Conservation (phyloP, 2,797 vertebrate genomes). For the Muscicapa striata region DNA sequence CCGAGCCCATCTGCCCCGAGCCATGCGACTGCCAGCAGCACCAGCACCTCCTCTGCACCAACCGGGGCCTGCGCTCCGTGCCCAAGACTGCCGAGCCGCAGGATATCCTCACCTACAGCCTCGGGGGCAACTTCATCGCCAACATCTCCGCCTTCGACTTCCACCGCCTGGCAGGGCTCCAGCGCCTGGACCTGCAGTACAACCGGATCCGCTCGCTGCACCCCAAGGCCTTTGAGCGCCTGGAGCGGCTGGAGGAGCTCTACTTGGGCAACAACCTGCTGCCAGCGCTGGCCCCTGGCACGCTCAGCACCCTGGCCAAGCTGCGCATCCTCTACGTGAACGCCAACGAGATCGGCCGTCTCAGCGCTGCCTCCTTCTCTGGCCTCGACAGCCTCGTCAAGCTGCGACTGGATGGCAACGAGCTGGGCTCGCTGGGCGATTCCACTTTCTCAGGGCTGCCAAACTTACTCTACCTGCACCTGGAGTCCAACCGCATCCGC, state of each 20-base stretch:
- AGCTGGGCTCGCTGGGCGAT: constrained; percentile 83
- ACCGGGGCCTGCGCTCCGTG: constrained; percentile 87
- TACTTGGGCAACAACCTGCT: constrained; percentile 93
- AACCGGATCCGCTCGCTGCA: constrained; percentile 89
- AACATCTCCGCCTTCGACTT: constrained; percentile 91
- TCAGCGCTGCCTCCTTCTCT: constrained; percentile 82
- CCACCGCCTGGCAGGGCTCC: constrained; percentile 81
- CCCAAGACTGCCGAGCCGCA: constrained; percentile 80
- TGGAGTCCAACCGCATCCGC: constrained; percentile 90
- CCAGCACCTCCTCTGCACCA: constrained; percentile 90
- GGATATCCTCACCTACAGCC: constrained; percentile 87
- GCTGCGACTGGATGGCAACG: constrained; percentile 89
- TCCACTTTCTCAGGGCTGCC: constrained; percentile 85
- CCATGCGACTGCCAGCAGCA: constrained; percentile 91
- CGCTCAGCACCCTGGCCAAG: constrained; percentile 84
- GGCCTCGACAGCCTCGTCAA: constrained; percentile 86
- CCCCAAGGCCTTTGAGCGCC: constrained; percentile 87
- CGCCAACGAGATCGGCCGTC: constrained; percentile 83
- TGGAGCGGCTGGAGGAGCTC: constrained; percentile 87
- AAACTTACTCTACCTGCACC: constrained; percentile 88
- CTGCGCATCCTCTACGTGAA: constrained; percentile 89
- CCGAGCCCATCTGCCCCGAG: constrained; percentile 82
- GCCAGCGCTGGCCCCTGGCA: constrained; percentile 78
- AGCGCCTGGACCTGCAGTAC: constrained; percentile 91
- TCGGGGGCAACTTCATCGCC: constrained; percentile 92